A percentile compares a stretch with the other conserved stretches of the same genome.
Evolutionary conservation across 1,140 invertebrate genomes (phyloP).

Genomic region (Dinoponera quadriceps): DNA sequence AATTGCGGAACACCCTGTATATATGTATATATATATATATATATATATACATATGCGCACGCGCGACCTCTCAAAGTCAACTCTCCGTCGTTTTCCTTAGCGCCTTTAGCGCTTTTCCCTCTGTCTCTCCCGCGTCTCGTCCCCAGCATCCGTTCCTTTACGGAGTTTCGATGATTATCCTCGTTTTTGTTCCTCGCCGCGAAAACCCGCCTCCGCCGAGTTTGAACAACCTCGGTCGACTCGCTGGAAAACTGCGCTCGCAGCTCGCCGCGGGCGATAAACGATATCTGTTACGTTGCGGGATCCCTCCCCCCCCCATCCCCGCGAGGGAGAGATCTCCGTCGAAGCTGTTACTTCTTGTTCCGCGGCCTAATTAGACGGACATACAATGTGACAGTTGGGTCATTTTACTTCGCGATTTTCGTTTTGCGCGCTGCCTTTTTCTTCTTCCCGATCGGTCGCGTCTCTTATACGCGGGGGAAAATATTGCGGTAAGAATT

Average conservation of each 20-base stretch:
- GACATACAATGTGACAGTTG: no score
- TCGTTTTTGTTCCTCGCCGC: constrained; percentile 22
- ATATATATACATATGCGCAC: constrained; percentile 10
- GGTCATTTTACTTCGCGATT: no score
- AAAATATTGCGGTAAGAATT: no score
- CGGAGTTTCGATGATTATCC: constrained; percentile 44
- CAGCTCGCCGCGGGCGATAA: background rate
- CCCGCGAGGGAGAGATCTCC: no score
- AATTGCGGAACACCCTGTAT: no score
- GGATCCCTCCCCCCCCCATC: no score
- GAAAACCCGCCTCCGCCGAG: constrained; percentile 13
- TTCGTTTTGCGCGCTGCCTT: no score
- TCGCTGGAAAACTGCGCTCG: background rate
- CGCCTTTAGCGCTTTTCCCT: constrained; percentile 8
- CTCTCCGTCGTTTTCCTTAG: constrained; percentile 15
- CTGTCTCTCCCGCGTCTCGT: background rate
- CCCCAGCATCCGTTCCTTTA: constrained; percentile 31
- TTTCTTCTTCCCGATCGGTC: no score
- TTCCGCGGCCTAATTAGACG: no score
- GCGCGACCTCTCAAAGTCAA: constrained; percentile 40
- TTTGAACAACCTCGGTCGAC: background rate
- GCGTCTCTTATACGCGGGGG: no score
- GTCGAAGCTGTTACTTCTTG: no score
- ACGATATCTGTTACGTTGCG: background rate
- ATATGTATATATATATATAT: constrained; percentile 10